Percentiles rank a stretch among this genome's conserved stretches.
phyloP scores from a whole-genome alignment of 1,140 invertebrate genomes.

The Pemphigus obesinymphae region DNA sequence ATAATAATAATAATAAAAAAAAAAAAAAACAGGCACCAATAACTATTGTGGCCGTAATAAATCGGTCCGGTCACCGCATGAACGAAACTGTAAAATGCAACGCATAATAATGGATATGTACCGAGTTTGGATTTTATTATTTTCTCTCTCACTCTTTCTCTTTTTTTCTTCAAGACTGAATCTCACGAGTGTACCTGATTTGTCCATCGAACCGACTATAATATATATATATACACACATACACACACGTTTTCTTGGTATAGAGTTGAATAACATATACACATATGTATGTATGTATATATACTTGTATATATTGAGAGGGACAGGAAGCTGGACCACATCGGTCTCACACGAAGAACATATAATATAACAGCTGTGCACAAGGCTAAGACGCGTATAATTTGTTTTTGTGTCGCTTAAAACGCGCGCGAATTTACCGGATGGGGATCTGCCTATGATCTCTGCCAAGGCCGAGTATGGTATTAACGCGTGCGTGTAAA shows the following conservation, averaged over 20 bases:
- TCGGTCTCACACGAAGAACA: slow-evolving; percentile 38
- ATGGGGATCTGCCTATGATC: neutral
- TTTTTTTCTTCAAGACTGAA: slow-evolving; percentile 18
- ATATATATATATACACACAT: too few relatives aligned
- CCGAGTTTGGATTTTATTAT: neutral
- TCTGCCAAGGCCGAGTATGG: slow-evolving; percentile 22
- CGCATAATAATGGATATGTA: slow-evolving; percentile 4
- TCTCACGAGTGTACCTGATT: slow-evolving; percentile 26
- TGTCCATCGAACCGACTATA: slow-evolving; percentile 16
- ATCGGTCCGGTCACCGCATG: neutral
- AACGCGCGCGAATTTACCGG: slow-evolving; percentile 29
- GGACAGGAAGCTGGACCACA: slow-evolving; percentile 35
- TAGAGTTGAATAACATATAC: slow-evolving; percentile 13
- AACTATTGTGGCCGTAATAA: slow-evolving; percentile 25
- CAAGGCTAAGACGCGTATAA: slow-evolving; percentile 1
- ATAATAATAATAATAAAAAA: neutral
- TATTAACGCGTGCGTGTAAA: neutral
- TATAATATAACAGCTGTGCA: slow-evolving; percentile 9
- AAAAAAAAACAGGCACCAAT: neutral
- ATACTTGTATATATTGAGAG: neutral
- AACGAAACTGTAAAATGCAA: slow-evolving; percentile 36
- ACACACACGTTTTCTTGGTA: slow-evolving; percentile 21
- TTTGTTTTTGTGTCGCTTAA: slow-evolving; percentile 20
- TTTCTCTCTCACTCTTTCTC: slow-evolving; percentile 9
- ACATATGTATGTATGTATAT: neutral